These are phyloP conservation scores for Serrognathus titanus DNA, from an alignment of 2,888 invertebrate genomes.

Conservation along the genomic window DNA sequence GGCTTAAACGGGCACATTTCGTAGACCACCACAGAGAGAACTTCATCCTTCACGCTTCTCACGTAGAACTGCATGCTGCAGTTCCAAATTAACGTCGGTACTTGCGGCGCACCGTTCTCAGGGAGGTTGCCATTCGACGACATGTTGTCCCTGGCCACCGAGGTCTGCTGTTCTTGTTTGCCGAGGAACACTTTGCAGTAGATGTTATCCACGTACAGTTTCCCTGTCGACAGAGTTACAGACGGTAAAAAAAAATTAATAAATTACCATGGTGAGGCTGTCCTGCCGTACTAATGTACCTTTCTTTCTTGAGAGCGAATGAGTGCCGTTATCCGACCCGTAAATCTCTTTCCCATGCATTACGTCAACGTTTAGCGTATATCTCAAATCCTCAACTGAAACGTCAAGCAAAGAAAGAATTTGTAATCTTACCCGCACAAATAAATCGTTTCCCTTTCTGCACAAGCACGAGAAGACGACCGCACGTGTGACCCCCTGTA, in stretches of 20 bases:
- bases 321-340: constrained; percentile 17
- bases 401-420: constrained; percentile 33
- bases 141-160: constrained; percentile 55
- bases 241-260: background rate
- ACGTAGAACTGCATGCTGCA: constrained; percentile 74
- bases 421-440: constrained; percentile 41
- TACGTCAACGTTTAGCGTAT: constrained; percentile 31
- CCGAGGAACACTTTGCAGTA: constrained; percentile 74
- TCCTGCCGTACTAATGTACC: constrained; percentile 3
- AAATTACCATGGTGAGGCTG: background rate
- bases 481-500: constrained; percentile 34
- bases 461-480: constrained; percentile 48
- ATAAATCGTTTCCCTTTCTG: constrained; percentile 49
- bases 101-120: constrained; percentile 40
- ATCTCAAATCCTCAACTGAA: constrained; percentile 45
- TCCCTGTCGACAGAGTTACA: constrained; percentile 46
- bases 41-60: constrained; percentile 64
- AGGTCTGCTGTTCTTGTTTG: constrained; percentile 66
- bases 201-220: constrained; percentile 57
- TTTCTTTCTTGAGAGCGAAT: constrained; percentile 19
- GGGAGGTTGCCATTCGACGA: constrained; percentile 39
- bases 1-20: constrained; percentile 70
- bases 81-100: constrained; percentile 62
- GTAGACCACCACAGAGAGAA: constrained; percentile 66
- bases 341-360: constrained; percentile 35